Base-by-base conservation (phyloP, 2,797 vertebrate species). In the Sternarchorhynchus goeldii region DNA sequence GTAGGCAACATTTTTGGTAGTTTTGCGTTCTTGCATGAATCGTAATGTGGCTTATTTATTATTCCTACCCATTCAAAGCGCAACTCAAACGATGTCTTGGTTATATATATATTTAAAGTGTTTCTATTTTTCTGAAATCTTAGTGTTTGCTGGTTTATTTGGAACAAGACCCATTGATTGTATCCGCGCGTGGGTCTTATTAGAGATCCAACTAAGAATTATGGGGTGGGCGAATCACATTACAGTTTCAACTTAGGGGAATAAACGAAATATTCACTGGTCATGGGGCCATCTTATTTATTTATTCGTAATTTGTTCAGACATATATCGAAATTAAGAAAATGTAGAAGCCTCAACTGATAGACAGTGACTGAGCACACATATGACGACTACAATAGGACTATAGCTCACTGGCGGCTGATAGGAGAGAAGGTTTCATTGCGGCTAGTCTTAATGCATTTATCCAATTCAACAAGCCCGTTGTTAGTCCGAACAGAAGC, bases 381-480 rank as follows among this genome's bases (percentile, higher is more conserved):
- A 50, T 50, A 12, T 50, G 31, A 6, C 7, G 5, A 63, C 17
- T 63, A 63, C 93, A 94, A 93, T 94, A 93, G 89, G 90, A 93
- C 92, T 88, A 84, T 91, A 88, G 89, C 88, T 92, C 90, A 91
- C 92, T 92, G 93, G 14, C 45, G 3, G 45, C 10, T 50, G 45
- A 50, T 50, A 50, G 45, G 2, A 50, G 45, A 93, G 93, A 91
- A 90, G 91, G 90, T 93, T 82, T 93, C 91, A 94, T 94, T 93
- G 92, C 92, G 91, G 92, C 92, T 92, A 88, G 91, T 93, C 92
- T 94, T 92, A 94, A 94, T 93, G 93, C 93, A 92, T 94, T 94
- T 94, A 92, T 93, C 92, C 92, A 94, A 92, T 93, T 94, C 92
- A 93, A 91, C 93, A 93, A 93, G 92, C 91, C 91, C 92, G 90